phyloP scores from a whole-genome alignment of 2,797 vertebrate species.

The Chaunax sp. region DNA sequence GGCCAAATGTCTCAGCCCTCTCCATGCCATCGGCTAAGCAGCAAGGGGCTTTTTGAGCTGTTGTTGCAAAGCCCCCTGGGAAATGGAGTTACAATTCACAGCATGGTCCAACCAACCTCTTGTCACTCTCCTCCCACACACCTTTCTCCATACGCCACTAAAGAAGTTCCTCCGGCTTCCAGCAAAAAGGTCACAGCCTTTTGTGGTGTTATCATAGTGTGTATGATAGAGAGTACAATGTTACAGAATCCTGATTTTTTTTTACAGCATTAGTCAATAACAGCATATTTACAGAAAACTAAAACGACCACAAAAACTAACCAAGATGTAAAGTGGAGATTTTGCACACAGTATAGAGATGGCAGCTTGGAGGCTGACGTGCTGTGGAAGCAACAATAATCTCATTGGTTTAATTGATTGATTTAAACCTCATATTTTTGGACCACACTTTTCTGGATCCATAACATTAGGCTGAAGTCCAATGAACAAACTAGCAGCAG shows the following conservation, averaged over 20 bases:
- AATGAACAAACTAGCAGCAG: neutral
- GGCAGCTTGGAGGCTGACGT: conserved; percentile 14
- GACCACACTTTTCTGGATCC: conserved; percentile 1
- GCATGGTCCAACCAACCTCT: conserved; percentile 79
- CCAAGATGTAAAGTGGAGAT: neutral
- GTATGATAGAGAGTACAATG: conserved; percentile 3
- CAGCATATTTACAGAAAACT: neutral
- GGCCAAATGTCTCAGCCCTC: conserved; percentile 70
- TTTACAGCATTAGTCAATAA: too few species aligned
- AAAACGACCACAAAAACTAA: neutral
- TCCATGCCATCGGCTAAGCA: conserved; percentile 75
- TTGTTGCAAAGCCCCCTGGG: conserved; percentile 71
- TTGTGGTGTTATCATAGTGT: conserved; percentile 21
- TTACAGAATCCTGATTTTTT: conserved; percentile 17
- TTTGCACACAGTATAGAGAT: neutral
- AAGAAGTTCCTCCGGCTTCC: conserved; percentile 83
- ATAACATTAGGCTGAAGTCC: neutral
- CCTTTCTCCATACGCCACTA: conserved; percentile 78
- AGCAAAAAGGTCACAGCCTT: conserved; percentile 51
- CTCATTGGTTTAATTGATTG: conserved; percentile 9
- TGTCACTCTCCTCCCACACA: conserved; percentile 78
- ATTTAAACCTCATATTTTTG: neutral
- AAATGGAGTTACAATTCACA: conserved; percentile 79
- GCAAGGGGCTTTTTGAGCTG: conserved; percentile 73
- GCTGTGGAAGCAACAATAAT: conserved; percentile 19